A percentile compares a stretch with the other conserved stretches of the same genome.
phyloP scores from a whole-genome alignment of 2,113 vertebrate species.

The Grallaria varia region DNA sequence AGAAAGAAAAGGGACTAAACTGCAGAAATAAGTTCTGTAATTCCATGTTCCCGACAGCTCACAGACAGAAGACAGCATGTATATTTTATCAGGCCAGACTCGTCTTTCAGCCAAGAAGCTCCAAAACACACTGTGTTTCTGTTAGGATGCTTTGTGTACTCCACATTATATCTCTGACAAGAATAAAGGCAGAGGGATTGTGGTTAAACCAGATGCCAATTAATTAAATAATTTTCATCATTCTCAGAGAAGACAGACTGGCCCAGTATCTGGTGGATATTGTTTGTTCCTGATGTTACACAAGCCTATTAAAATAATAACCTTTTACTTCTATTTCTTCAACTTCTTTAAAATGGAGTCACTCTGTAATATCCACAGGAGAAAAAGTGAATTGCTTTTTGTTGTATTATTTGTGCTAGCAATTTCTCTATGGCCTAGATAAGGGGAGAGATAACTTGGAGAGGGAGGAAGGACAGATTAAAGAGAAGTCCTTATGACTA shows the following conservation, averaged over 20 bases:
- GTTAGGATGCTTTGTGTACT: background rate
- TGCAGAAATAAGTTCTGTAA: background rate
- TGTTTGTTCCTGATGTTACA: background rate
- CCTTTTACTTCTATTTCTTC: background rate
- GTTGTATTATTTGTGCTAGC: background rate
- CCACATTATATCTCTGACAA: background rate
- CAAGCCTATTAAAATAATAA: background rate
- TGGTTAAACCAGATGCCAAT: background rate
- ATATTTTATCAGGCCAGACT: background rate
- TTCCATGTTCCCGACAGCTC: background rate
- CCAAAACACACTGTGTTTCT: background rate
- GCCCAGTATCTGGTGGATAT: background rate
- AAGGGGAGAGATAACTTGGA: background rate
- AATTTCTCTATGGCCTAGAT: background rate
- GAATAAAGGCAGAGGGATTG: background rate
- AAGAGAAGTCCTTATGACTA: background rate
- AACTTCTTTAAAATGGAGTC: background rate
- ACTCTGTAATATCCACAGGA: background rate
- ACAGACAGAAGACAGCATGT: background rate
- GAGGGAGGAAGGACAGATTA: background rate
- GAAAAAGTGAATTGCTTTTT: background rate
- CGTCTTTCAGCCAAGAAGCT: background rate
- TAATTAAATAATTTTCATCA: background rate
- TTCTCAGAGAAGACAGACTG: background rate
- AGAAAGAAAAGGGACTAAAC: background rate